Conservation (phyloP, 2,888 invertebrate genomes). For the Alcis repandata region DNA sequence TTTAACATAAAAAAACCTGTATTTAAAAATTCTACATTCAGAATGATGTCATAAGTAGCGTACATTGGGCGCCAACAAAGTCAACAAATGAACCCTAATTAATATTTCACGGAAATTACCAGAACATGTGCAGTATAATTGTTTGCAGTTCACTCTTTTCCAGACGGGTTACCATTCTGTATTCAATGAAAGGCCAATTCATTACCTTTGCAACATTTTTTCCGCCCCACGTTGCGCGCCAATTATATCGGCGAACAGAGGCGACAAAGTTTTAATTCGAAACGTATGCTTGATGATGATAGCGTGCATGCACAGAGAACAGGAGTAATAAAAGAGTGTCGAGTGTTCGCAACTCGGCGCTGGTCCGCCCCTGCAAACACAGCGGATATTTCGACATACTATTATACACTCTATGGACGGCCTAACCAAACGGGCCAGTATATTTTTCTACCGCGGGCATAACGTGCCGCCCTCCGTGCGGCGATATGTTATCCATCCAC, state of each 20-base stretch:
- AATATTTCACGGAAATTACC: constrained; percentile 27
- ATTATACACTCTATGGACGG: constrained; percentile 40
- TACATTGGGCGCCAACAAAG: constrained; percentile 17
- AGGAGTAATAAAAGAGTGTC: constrained; percentile 83
- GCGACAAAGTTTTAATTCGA: constrained; percentile 78
- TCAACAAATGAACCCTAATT: constrained; percentile 8
- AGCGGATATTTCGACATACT: constrained; percentile 41
- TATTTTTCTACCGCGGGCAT: constrained; percentile 8
- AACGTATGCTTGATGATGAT: constrained; percentile 76
- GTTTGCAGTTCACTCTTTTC: constrained; percentile 25
- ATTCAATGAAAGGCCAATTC: constrained; percentile 39
- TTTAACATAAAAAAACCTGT: too few species aligned
- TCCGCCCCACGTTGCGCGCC: constrained; percentile 66
- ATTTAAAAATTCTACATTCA: too few species aligned
- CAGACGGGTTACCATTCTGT: constrained; percentile 31
- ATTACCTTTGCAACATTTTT: constrained; percentile 45
- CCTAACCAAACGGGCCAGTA: constrained; percentile 24
- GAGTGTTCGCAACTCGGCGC: constrained; percentile 68
- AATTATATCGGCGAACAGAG: constrained; percentile 59
- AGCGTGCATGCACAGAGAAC: constrained; percentile 75
- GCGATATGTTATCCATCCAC: constrained; percentile 60
- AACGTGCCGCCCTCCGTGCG: constrained; percentile 26
- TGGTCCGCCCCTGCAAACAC: constrained; percentile 38
- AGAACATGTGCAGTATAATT: constrained; percentile 30
- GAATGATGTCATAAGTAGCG: too few species aligned